Conservation (phyloP, 2,888 invertebrate species). For the Lasioglossum lativentre region DNA sequence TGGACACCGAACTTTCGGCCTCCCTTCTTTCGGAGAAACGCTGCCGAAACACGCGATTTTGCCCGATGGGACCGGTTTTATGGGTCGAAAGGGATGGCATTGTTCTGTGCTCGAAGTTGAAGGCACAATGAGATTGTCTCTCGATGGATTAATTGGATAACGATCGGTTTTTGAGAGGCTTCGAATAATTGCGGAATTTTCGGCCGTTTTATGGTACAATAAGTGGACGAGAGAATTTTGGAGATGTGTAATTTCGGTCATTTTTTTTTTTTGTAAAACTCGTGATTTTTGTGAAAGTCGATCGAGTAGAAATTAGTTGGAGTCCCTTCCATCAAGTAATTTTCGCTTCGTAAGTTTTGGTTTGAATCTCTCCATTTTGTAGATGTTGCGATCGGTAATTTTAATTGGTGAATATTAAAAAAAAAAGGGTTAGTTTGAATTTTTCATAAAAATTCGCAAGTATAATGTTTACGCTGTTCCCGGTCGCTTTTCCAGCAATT, state of each 20-base stretch:
- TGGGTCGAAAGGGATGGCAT: background rate
- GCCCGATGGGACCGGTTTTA: conserved; percentile 38
- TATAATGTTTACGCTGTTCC: background rate
- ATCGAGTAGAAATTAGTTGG: too few species aligned
- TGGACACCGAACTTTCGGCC: conserved; percentile 4
- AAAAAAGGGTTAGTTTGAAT: too few species aligned
- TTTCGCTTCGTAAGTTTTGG: too few species aligned
- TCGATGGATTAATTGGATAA: background rate
- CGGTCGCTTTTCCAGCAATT: background rate
- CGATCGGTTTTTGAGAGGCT: background rate
- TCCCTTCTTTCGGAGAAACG: conserved; percentile 33
- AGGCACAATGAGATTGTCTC: background rate
- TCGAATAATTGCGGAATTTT: background rate
- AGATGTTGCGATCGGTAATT: too few species aligned
- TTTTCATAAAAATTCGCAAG: background rate
- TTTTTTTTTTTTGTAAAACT: background rate
- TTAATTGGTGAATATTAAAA: too few species aligned
- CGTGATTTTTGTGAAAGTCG: background rate
- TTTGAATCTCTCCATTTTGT: too few species aligned
- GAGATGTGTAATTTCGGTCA: background rate
- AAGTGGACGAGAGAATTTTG: background rate
- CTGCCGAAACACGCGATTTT: conserved; percentile 55
- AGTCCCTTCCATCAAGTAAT: too few species aligned
- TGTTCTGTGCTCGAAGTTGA: background rate
- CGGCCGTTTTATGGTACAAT: background rate